Percentiles rank a stretch among this genome's conserved stretches.
phyloP scores from a whole-genome alignment of 2,888 invertebrate species.

The Belgica antarctica region DNA sequence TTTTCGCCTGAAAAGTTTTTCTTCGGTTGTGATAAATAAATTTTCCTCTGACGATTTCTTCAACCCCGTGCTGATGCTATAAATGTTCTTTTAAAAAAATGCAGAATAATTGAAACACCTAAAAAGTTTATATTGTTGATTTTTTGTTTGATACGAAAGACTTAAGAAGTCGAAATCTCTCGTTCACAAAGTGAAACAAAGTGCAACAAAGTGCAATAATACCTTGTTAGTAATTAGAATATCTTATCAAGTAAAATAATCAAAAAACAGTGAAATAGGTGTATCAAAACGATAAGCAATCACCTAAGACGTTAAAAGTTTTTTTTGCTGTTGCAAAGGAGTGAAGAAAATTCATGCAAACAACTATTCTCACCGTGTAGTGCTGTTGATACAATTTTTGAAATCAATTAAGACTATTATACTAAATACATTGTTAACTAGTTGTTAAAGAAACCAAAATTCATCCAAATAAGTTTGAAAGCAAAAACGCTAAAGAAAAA shows the following conservation, averaged over 20 bases:
- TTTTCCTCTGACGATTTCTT: no score
- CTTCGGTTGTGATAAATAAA: conserved; percentile 37
- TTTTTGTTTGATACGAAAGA: conserved; percentile 24
- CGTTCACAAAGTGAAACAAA: not conserved
- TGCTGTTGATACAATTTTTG: conserved; percentile 31
- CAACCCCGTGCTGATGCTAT: no score
- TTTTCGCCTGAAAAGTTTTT: conserved; percentile 23
- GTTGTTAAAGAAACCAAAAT: conserved; percentile 31
- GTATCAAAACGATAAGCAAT: conserved; percentile 22
- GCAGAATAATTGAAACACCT: not conserved
- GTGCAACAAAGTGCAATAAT: conserved; percentile 27
- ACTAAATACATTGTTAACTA: conserved; percentile 37
- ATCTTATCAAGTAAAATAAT: not conserved
- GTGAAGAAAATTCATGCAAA: not conserved
- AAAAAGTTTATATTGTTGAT: conserved; percentile 17
- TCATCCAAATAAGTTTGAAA: not conserved
- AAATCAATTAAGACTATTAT: conserved; percentile 39
- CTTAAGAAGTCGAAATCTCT: not conserved
- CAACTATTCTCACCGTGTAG: conserved; percentile 26
- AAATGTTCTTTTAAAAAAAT: not conserved
- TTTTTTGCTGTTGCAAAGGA: not conserved
- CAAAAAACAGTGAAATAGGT: not conserved
- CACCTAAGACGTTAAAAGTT: not conserved
- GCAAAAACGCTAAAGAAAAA: not conserved
- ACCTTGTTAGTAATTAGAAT: not conserved